These are phyloP conservation scores for Tyrannus savana DNA, from an alignment of 2,113 vertebrate species.

Conservation along the genomic window DNA sequence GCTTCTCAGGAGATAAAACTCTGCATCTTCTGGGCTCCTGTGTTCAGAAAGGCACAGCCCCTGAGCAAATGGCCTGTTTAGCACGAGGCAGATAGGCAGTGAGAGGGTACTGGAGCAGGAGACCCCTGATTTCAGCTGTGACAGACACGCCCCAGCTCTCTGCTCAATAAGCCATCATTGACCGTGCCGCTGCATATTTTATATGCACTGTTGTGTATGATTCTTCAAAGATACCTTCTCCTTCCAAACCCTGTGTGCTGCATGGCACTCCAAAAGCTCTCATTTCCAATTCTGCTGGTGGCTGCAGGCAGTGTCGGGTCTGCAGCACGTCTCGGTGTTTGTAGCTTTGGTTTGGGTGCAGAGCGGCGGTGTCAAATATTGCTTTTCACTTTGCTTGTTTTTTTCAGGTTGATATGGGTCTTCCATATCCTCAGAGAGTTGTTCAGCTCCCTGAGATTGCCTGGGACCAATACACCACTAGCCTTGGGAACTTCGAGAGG, in stretches of 20 bases:
- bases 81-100: neutral
- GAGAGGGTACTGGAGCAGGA: neutral
- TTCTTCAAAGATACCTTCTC: neutral
- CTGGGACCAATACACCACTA: slow-evolving; percentile 98
- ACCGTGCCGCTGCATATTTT: slow-evolving; percentile 59
- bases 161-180: slow-evolving; percentile 52
- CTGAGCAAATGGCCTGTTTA: neutral
- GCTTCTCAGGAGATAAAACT: neutral
- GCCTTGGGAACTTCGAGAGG: slow-evolving; percentile 93
- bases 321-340: neutral
- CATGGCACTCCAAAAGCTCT: neutral
- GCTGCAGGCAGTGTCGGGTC: neutral
- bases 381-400: neutral
- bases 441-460: slow-evolving; percentile 94
- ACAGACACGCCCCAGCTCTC: neutral
- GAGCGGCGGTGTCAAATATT: neutral
- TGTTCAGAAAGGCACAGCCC: neutral
- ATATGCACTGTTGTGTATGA: slow-evolving; percentile 34
- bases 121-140: neutral
- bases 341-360: neutral
- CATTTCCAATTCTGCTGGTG: neutral
- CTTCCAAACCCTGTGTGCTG: neutral
- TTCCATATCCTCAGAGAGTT: slow-evolving; percentile 94
- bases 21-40: neutral
- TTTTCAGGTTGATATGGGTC: slow-evolving; percentile 85